Conservation (phyloP, 2,113 vertebrate genomes). For the Takifugu flavidus region DNA sequence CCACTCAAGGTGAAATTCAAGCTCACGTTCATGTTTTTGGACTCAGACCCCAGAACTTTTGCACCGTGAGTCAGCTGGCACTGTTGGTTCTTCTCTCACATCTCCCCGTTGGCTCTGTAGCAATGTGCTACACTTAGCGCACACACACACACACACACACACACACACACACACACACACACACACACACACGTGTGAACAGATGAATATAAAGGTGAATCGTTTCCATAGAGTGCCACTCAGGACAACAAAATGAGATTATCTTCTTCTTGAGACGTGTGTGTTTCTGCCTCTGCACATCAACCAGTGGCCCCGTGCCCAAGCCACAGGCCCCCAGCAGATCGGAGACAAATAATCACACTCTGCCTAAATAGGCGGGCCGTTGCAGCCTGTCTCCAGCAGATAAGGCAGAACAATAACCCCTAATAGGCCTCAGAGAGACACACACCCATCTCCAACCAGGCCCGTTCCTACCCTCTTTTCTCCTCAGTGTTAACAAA, state of each 20-base stretch:
- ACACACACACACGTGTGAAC: slow-evolving; percentile 11
- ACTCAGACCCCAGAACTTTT: no score
- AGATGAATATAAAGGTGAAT: neutral
- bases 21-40: no score
- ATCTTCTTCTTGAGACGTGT: slow-evolving; percentile 15
- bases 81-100: no score
- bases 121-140: neutral
- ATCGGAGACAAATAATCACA: slow-evolving; percentile 59
- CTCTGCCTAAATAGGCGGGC: slow-evolving; percentile 53
- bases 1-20: no score
- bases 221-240: no score
- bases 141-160: no score
- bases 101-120: no score
- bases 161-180: slow-evolving; percentile 1
- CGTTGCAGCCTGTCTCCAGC: slow-evolving; percentile 70
- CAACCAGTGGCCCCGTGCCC: slow-evolving; percentile 58
- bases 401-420: slow-evolving; percentile 83
- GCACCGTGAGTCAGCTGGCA: no score
- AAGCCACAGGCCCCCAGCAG: slow-evolving; percentile 31
- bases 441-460: slow-evolving; percentile 65
- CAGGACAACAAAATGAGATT: slow-evolving; percentile 7
- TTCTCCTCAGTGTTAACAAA: slow-evolving; percentile 80
- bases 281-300: slow-evolving; percentile 26
- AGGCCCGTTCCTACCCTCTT: slow-evolving; percentile 55
- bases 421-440: slow-evolving; percentile 79